Evolutionary conservation across 2,888 invertebrate genomes (phyloP).

Genomic region (Rotaria socialis): DNA sequence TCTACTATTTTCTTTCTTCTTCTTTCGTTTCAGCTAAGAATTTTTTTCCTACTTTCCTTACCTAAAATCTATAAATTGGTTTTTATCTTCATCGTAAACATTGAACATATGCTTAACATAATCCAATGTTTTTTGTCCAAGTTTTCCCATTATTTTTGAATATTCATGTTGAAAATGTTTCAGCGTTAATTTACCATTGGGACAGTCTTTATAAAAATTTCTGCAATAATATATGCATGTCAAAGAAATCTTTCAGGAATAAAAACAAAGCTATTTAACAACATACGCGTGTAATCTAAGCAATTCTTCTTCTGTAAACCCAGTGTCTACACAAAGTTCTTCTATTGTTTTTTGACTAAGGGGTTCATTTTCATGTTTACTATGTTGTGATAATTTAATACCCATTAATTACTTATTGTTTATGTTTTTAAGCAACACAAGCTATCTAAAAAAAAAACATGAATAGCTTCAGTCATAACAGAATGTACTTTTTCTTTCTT

Average conservation of each 20-base stretch:
- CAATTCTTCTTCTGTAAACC: constrained; percentile 31
- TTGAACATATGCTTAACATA: constrained; percentile 27
- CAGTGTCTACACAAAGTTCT: constrained; percentile 7
- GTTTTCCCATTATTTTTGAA: constrained; percentile 11
- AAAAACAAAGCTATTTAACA: not conserved
- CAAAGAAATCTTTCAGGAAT: not conserved
- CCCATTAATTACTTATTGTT: not conserved
- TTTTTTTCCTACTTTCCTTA: not conserved
- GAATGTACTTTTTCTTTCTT: not conserved
- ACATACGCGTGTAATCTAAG: not conserved
- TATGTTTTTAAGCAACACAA: too few relatives aligned
- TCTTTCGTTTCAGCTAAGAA: not conserved
- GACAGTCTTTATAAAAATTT: constrained; percentile 22
- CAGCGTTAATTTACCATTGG: not conserved
- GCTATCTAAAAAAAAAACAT: not conserved
- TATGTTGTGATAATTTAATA: not conserved
- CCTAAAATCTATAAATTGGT: constrained; percentile 11
- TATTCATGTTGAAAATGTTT: constrained; percentile 33
- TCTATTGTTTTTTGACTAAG: not conserved
- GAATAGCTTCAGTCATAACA: too few relatives aligned
- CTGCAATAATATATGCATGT: not conserved
- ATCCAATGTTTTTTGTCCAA: not conserved
- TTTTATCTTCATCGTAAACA: constrained; percentile 16
- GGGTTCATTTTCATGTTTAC: not conserved
- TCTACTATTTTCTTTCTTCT: not conserved